These are phyloP conservation scores for Eidolon dupreanum DNA, from an alignment of 2,797 vertebrate species.

Conservation along the genomic window DNA sequence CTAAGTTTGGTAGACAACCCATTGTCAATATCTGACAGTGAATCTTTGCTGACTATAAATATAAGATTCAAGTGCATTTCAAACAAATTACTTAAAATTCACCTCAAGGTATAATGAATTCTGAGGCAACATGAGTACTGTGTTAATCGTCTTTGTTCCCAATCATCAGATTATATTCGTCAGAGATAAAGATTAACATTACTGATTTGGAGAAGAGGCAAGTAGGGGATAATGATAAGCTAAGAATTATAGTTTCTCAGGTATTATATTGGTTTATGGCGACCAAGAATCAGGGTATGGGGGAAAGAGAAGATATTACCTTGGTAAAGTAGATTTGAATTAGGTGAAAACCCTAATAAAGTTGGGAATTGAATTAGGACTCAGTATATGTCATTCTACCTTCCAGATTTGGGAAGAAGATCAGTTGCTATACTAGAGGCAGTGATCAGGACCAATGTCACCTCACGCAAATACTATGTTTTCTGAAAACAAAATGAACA, in stretches of 20 bases:
- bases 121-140: background rate
- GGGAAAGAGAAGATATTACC: background rate
- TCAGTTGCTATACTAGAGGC: background rate
- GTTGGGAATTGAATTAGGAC: background rate
- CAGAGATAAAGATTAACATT: background rate
- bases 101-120: background rate
- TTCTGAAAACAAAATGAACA: background rate
- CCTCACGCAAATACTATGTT: background rate
- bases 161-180: background rate
- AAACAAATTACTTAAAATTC: background rate
- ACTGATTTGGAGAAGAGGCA: background rate
- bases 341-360: background rate
- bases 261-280: background rate
- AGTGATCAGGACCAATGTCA: background rate
- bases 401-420: background rate
- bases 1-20: background rate
- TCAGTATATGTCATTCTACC: background rate
- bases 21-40: background rate
- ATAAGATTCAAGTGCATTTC: background rate
- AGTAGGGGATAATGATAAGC: background rate
- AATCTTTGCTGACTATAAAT: constrained; percentile 15
- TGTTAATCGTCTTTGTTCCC: background rate
- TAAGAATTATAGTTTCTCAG: background rate
- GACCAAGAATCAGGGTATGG: background rate
- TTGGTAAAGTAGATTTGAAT: background rate